Evolutionary conservation across 2,797 vertebrate genomes (phyloP), one percentile per base, ranked within the genome.

Genomic region (Antennarius maculatus): DNA sequence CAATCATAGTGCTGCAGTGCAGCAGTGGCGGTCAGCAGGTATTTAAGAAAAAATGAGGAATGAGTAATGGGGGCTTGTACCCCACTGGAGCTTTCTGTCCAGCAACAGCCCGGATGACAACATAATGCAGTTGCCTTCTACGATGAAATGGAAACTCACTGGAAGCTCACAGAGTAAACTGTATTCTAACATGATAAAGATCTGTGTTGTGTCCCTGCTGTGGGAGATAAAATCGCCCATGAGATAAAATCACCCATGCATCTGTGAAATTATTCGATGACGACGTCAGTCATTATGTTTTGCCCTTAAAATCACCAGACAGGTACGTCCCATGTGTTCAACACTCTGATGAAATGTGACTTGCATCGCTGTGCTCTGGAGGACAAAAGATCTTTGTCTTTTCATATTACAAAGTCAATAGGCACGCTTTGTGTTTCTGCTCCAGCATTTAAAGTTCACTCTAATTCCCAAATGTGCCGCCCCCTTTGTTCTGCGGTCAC

Each of bases 301-400:
- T 61, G 17, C 47, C 23, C 39, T 18, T 27, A 23, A 13, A 42
- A 62, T 50, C 47, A 48, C 10, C 65, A 37, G 63, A 34, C 54
- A 73, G 56, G 57, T 81, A 66, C 31, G 67, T 34, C 28, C 53
- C 6, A 28, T 5, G 54, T n/a, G 15, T 48, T 28, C 48, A 68
- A 77, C 63, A 70, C 61, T 50, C 17, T 58, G 62, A 79, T 74
- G 29, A 71, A 65, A 67, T 12, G 58, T 52, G 58, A 52, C 51
- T 50, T n/a, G 66, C 49, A 29, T 69, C 43, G 29, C 54, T 17
- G 18, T 46, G 54, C 76, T 69, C 60, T 9, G 1, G 53, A 61
- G 62, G 54, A 88, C 86, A 86, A 85, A 73, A 71, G 71, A 57
- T 69, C 29, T 85, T 88, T 50, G 76, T 86, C 69, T 84, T 64